Conservation (phyloP, 2,113 vertebrate species). For the Mobula hypostoma region DNA sequence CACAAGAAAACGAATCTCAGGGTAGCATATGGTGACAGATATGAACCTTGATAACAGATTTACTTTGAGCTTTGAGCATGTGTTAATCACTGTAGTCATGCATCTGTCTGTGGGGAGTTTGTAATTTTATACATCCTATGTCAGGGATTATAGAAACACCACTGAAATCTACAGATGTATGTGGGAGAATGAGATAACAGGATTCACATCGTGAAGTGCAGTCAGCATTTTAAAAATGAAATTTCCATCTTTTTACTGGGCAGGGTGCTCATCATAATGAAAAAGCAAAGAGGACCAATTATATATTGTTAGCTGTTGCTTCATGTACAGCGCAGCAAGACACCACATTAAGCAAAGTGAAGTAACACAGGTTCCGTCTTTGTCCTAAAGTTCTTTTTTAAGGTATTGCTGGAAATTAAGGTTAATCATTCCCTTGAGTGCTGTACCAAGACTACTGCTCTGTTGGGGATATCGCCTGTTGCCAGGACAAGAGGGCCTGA, state of each 20-base stretch:
- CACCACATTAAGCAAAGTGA: neutral
- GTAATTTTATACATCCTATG: neutral
- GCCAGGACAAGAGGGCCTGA: too few relatives aligned
- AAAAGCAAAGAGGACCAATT: neutral
- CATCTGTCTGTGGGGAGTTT: neutral
- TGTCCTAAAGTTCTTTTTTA: neutral
- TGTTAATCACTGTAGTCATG: neutral
- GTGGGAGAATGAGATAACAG: neutral
- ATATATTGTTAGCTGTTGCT: neutral
- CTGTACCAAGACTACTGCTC: neutral
- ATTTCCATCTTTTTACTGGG: neutral
- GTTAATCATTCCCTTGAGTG: neutral
- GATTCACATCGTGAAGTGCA: neutral
- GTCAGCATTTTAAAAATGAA: neutral
- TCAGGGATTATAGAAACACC: neutral
- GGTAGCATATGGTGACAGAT: too few relatives aligned
- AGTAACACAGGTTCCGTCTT: neutral
- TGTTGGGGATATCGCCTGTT: neutral
- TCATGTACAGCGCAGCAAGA: neutral
- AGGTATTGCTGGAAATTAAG: neutral
- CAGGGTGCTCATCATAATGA: neutral
- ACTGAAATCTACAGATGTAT: neutral
- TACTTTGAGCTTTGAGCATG: neutral
- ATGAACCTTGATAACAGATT: too few relatives aligned
- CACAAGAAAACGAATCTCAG: too few relatives aligned